Evolutionary conservation across 2,113 vertebrate genomes (phyloP), one percentile per base, ranked within the genome.

Genomic region (Heteronetta atricapilla): DNA sequence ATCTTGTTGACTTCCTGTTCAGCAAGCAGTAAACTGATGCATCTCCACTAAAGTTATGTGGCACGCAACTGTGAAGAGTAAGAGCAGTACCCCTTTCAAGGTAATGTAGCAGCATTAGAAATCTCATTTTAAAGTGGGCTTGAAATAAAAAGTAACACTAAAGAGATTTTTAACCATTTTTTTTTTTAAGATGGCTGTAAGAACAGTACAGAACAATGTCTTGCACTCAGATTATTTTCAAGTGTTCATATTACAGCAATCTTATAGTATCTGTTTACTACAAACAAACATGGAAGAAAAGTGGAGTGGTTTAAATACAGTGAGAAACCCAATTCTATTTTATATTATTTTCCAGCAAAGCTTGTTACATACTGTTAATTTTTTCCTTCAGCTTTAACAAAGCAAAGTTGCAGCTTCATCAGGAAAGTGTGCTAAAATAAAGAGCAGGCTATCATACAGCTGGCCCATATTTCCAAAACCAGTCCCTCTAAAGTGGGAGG

Each of bases 61-160:
- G 21, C 15, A 4, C 0, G 2, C 2, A 50, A 48, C 0, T 8
- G 63, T 28, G 64, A 76, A 25, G 48, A 48, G 23, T 6, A 28
- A 38, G 38, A 53, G 69, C 66, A 19, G 33, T 7, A 36, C 6
- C 53, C 11, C 31, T 8, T 9, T 38, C 68, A 22, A 3, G 0
- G 31, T 0, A 8, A 13, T 1, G 3, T 4, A 70, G 28, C 0
- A 2, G 10, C 21, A 34, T 11, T 29, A 29, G 40, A 75, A 88
- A 22, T 13, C 36, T 5, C 72, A 38, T 64, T 55, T 36, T 62
- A 6, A 69, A 78, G 36, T 1, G 12, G 42, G 46, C 9, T 58
- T 55, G 82, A 80, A 94, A 85, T 67, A 55, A 95, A 62, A 90
- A 73, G 13, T 66, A 93, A n/a, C 59, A 84, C 56, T 79, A 23